Evolutionary conservation across 2,888 invertebrate genomes (phyloP).

Genomic region (Drosophila tripunctata): DNA sequence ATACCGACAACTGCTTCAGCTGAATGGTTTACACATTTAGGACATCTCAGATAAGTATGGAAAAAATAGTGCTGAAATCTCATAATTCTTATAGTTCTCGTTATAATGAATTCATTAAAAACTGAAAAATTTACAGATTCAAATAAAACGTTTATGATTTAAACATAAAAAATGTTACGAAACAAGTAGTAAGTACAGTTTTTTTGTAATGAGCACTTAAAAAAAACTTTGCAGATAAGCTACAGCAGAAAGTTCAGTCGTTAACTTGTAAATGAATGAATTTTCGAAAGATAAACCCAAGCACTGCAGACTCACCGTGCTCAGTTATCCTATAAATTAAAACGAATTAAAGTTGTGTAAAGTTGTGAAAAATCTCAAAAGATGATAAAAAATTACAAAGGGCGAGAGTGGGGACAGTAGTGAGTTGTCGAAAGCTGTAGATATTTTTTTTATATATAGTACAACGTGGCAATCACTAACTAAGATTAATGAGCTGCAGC

Average conservation of each 20-base stretch:
- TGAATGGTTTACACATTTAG: too few species aligned
- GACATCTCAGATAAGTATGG: too few species aligned
- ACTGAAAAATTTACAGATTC: too few species aligned
- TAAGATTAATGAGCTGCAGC: slow-evolving; percentile 50
- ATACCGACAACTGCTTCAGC: too few species aligned
- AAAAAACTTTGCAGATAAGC: background rate
- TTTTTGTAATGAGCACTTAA: too few species aligned
- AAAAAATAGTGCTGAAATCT: too few species aligned
- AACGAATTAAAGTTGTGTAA: slow-evolving; percentile 61
- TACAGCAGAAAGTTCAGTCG: background rate
- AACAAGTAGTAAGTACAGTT: too few species aligned
- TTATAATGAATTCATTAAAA: too few species aligned
- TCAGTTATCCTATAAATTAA: slow-evolving; percentile 54
- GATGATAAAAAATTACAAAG: slow-evolving; percentile 8
- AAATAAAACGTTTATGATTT: background rate
- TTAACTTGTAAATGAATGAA: slow-evolving; percentile 11
- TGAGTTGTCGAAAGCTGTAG: background rate
- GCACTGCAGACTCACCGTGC: background rate
- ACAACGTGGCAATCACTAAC: slow-evolving; percentile 47
- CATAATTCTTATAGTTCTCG: too few species aligned
- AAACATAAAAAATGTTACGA: too few species aligned
- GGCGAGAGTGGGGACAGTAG: background rate
- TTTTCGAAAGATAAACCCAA: too few species aligned
- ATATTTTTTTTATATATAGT: slow-evolving; percentile 22
- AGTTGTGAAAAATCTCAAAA: slow-evolving; percentile 48